Conservation (phyloP, 1,140 invertebrate species). For the Zaprionus ghesquierei region DNA sequence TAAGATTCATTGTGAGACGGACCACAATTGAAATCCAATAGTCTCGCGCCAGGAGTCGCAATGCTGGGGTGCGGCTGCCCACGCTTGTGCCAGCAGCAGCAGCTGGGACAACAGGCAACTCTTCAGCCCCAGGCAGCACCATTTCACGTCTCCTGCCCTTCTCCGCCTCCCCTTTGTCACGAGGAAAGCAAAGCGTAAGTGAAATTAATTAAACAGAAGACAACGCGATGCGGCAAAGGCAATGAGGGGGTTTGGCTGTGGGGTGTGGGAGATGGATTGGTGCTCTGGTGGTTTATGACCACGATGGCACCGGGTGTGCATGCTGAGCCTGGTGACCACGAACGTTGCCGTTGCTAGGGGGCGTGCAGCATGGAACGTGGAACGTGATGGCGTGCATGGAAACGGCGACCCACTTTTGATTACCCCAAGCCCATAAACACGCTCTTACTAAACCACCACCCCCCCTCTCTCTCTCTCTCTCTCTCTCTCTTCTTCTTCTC, state of each 20-base stretch:
- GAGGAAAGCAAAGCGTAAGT: slow-evolving; percentile 31
- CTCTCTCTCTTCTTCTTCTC: background rate
- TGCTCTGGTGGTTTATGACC: background rate
- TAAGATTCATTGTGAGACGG: background rate
- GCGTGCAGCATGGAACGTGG: background rate
- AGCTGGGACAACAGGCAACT: background rate
- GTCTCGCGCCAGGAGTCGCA: background rate
- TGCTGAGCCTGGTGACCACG: background rate
- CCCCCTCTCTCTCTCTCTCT: background rate
- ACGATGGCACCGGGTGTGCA: background rate
- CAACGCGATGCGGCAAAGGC: background rate
- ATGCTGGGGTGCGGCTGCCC: background rate
- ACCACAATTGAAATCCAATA: background rate
- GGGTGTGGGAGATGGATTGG: background rate
- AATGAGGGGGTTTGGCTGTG: background rate
- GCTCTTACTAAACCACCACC: background rate
- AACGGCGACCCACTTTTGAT: slow-evolving; percentile 12
- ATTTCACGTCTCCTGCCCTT: background rate
- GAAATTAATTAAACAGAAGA: slow-evolving; percentile 71
- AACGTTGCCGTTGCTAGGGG: background rate
- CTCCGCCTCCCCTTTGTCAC: background rate
- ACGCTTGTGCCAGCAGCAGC: background rate
- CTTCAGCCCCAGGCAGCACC: background rate
- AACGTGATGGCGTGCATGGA: slow-evolving; percentile 5
- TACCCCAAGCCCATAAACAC: background rate